These are phyloP conservation scores for Papilio protenor DNA, from an alignment of 2,888 invertebrate species.

Conservation along the genomic window DNA sequence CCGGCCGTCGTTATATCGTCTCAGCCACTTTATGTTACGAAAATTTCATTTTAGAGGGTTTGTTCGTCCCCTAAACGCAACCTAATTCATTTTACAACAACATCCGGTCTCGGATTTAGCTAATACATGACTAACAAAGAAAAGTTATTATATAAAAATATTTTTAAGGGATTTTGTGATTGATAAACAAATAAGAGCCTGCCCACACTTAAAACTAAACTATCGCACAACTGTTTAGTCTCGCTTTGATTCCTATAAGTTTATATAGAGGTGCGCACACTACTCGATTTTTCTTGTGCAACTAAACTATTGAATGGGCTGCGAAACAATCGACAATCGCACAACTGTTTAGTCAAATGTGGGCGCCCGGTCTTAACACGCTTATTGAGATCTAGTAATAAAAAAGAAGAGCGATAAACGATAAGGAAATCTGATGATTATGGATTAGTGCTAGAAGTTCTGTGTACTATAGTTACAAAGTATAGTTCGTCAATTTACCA, in stretches of 20 bases:
- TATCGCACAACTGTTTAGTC: too few species aligned
- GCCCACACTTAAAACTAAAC: too few species aligned
- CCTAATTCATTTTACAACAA: conserved; percentile 65
- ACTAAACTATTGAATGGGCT: too few species aligned
- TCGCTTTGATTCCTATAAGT: too few species aligned
- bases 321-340: too few species aligned
- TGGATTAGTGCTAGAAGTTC: background rate
- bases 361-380: background rate
- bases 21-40: conserved; percentile 72
- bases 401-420: background rate
- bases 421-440: background rate
- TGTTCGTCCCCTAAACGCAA: conserved; percentile 66
- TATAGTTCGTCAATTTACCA: conserved; percentile 1
- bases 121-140: background rate
- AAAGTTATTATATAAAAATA: background rate
- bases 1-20: conserved; percentile 66
- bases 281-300: too few species aligned
- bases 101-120: conserved; percentile 58
- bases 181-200: background rate
- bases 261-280: too few species aligned
- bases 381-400: background rate
- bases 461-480: background rate
- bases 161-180: background rate
- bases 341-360: too few species aligned
- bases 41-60: conserved; percentile 74